Base-by-base conservation (phyloP, 2,113 vertebrate species). In the Cephalophus harveyi region DNA sequence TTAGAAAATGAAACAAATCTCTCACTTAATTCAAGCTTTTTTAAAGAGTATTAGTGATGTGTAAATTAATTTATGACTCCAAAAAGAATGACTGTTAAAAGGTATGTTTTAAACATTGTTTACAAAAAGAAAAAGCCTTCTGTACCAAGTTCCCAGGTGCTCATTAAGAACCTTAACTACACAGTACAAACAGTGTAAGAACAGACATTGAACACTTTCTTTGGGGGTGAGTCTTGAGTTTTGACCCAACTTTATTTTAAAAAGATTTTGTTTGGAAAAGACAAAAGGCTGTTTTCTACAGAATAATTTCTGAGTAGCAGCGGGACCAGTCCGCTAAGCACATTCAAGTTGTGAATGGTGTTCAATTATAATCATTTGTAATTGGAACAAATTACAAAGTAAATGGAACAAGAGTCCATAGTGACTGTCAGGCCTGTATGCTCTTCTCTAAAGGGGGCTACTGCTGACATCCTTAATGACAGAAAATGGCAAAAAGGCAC, bases 1-100 rank as follows among this genome's bases (percentile, higher is more conserved):
- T 95, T 94, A 86, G 50, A 27, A 95, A 94, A 71, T 57, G 17
- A 95, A 91, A 87, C 59, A 94, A 87, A 95, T 55, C 11, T n/a
- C 23, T 71, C 1, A 93, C 11, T 71, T 71, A 91, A 87, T 91
- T 97, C 55, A 83, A 82, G 30, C 3, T 33, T 50, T 52, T 82
- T 81, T 0, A n/a, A 86, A 14, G 54, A 86, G 33, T 33, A 62
- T 14, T 33, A 52, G 28, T 28, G 14, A 17, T 33, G 1, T 30
- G 90, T 40, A 87, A 89, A 85, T 84, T 91, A 81, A 81, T 43
- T 96, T 91, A 30, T 54, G 89, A 91, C 52, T 74, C 23, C 12
- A 43, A 91, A 64, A 94, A n/a, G 46, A 91, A 79, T 23, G n/a
- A 89, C 21, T 81, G n/a, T 60, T 86, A 86, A 96, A 88, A 62